Evolutionary conservation across 2,113 vertebrate species (phyloP), one percentile per base, ranked within the genome.

Genomic region (Taxidea taxus): DNA sequence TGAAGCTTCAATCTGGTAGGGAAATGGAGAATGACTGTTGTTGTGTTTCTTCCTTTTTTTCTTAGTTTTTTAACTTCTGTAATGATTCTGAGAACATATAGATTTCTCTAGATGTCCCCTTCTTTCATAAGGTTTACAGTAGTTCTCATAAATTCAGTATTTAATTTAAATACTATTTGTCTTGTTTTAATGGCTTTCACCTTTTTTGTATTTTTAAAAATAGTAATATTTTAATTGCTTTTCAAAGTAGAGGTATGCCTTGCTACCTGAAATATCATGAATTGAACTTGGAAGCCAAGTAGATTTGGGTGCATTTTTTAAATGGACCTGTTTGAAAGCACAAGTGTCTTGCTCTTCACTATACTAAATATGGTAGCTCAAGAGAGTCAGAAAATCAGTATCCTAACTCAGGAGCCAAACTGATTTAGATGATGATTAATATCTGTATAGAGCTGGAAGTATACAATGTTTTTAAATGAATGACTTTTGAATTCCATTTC

Each of bases 381-480:
- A 34, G 77, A 83, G 29, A 92, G 47, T 82, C 84, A 82, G 18
- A 27, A 80, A 60, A 84, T 85, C 77, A 81, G n/a, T 94, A 75
- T 87, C n/a, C 74, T 86, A 91, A 88, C 10, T 91, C 72, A 58
- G 72, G 70, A 77, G 37, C 44, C 83, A 82, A 84, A 58, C 60
- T 21, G 16, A 64, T 80, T 87, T 85, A 83, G 54, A 83, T 58
- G 56, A 54, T 78, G 23, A 31, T 82, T 13, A 47, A 23, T 92
- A 72, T 56, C 66, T 51, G 1, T n/a, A 34, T 47, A 86, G 14
- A 62, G 34, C 72, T 58, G 47, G 21, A 82, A 91, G 72, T 70
- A 58, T 21, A 90, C 92, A 92, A 66, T 89, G 78, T 80, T 90
- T 92, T 86, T 64, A 84, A 91, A n/a, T 44, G 64, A 91, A 29